Conservation (phyloP, 2,888 invertebrate genomes). For the Drosophila greeni region DNA sequence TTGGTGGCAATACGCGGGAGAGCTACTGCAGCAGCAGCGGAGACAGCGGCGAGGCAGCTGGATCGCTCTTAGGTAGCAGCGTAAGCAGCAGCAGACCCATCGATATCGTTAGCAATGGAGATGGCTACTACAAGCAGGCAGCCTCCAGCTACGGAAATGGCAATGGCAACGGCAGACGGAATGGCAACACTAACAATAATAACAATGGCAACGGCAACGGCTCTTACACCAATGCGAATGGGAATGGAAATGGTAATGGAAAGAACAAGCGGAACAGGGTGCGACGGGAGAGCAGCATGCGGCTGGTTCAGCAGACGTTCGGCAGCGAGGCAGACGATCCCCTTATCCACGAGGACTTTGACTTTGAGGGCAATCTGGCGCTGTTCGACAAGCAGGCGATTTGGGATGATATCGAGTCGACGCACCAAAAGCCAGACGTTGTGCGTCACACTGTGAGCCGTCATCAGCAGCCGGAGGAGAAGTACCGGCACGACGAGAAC, state of each 20-base stretch:
- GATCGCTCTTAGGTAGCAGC: not conserved
- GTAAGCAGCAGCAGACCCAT: constrained; percentile 71
- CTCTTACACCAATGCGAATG: constrained; percentile 43
- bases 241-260: constrained; percentile 47
- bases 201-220: constrained; percentile 48
- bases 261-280: constrained; percentile 68
- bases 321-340: constrained; percentile 78
- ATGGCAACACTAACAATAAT: constrained; percentile 45
- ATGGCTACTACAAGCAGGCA: constrained; percentile 57
- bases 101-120: constrained; percentile 69
- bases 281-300: constrained; percentile 73
- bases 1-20: constrained; percentile 45
- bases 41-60: constrained; percentile 48
- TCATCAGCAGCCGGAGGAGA: constrained; percentile 77
- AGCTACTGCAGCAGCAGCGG: constrained; percentile 66
- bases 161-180: constrained; percentile 27
- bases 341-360: constrained; percentile 85
- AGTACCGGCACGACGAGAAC: constrained; percentile 91
- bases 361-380: constrained; percentile 95
- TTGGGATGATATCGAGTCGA: constrained; percentile 85
- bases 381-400: constrained; percentile 92
- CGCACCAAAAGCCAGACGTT: constrained; percentile 74
- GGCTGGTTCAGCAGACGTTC: constrained; percentile 75
- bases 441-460: constrained; percentile 76
- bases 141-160: constrained; percentile 65